Percentiles rank a stretch among this genome's conserved stretches.
Evolutionary conservation across 2,888 invertebrate genomes (phyloP).

Genomic region (Prenolepis imparis): DNA sequence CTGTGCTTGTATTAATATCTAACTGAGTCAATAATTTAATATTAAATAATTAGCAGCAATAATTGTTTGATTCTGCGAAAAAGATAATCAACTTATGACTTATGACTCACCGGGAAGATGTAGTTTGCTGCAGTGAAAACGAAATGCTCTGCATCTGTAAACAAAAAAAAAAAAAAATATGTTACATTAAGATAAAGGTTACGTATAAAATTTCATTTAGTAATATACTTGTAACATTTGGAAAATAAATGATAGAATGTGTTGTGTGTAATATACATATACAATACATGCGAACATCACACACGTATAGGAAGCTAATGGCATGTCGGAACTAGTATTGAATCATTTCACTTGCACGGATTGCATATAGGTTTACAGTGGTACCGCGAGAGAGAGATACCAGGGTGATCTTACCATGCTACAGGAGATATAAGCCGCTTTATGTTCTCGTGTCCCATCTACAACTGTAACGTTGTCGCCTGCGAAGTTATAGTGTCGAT

Average conservation of each 20-base stretch:
- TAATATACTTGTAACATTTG: slow-evolving; percentile 4
- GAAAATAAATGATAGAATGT: slow-evolving; percentile 17
- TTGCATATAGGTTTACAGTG: slow-evolving; percentile 59
- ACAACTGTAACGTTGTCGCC: slow-evolving; percentile 57
- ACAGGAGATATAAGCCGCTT: slow-evolving; percentile 46
- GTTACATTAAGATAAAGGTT: slow-evolving; percentile 17
- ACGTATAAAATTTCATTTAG: slow-evolving; percentile 9
- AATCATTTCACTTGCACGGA: slow-evolving; percentile 68
- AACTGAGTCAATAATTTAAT: background rate
- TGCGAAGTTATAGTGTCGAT: slow-evolving; percentile 35
- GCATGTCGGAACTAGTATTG: slow-evolving; percentile 52
- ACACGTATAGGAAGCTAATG: slow-evolving; percentile 48
- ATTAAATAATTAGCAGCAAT: background rate
- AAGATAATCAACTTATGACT: background rate
- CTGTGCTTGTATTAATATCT: background rate
- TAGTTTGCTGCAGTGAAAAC: background rate
- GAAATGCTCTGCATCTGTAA: background rate
- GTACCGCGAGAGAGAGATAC: slow-evolving; percentile 51
- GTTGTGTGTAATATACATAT: background rate
- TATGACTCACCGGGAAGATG: background rate
- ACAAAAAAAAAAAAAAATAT: background rate
- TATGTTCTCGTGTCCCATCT: slow-evolving; percentile 37
- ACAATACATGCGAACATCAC: background rate
- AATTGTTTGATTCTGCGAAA: background rate
- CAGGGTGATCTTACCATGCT: slow-evolving; percentile 45